These are phyloP conservation scores for Lagorchestes hirsutus DNA, from an alignment of 2,797 vertebrate species.

Conservation along the genomic window DNA sequence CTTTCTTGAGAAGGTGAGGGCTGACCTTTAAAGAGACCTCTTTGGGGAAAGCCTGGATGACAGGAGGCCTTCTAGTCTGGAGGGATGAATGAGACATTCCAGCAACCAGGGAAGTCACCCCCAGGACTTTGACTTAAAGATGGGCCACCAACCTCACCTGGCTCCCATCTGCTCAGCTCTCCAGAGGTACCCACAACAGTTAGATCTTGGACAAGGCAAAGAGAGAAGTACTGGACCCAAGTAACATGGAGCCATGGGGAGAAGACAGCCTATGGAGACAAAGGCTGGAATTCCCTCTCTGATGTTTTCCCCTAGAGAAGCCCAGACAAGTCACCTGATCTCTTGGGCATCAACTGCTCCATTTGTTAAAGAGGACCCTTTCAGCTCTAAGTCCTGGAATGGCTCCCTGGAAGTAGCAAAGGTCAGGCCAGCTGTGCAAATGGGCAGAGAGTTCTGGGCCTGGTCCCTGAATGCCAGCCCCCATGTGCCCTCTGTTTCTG, in stretches of 20 bases:
- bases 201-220: no score
- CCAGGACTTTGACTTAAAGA: no score
- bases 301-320: no score
- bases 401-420: not conserved
- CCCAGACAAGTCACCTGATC: not conserved
- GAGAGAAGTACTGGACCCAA: not conserved
- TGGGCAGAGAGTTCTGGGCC: not conserved
- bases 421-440: not conserved
- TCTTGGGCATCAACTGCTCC: not conserved
- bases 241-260: not conserved
- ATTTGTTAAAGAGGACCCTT: not conserved
- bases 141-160: not conserved
- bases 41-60: not conserved
- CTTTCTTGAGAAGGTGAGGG: not conserved
- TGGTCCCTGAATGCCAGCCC: not conserved
- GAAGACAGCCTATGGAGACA: fast-evolving
- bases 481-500: conserved; percentile 44
- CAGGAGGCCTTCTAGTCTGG: not conserved
- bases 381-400: not conserved
- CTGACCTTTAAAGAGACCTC: not conserved
- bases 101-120: not conserved
- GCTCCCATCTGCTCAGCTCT: not conserved
- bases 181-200: not conserved
- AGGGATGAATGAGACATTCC: not conserved
- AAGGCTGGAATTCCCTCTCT: not conserved